phyloP scores from a whole-genome alignment of 2,888 invertebrate genomes.

The Agriopis aurantiaria region DNA sequence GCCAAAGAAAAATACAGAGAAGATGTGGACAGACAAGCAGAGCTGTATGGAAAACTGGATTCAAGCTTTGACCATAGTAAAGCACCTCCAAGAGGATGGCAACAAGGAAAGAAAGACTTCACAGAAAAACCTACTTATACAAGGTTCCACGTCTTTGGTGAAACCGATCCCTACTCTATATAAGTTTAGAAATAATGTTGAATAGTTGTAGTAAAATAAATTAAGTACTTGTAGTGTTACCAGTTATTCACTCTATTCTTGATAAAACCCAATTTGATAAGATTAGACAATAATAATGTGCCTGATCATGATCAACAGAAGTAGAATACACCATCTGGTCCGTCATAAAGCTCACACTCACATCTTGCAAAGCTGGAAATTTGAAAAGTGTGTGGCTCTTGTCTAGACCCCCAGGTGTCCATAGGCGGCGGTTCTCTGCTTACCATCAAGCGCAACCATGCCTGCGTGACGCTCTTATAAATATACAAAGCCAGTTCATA shows the following conservation, averaged over 20 bases:
- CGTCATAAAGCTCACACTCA: too few relatives aligned
- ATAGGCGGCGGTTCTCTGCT: too few relatives aligned
- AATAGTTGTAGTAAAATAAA: conserved; percentile 33
- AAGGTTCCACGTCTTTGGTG: conserved; percentile 92
- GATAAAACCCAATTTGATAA: too few relatives aligned
- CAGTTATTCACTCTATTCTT: conserved; percentile 9
- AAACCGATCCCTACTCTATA: conserved; percentile 90
- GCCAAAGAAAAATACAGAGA: conserved; percentile 91
- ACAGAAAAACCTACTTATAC: conserved; percentile 91
- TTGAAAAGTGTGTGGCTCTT: too few relatives aligned
- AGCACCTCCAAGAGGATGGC: conserved; percentile 92
- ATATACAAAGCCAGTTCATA: too few relatives aligned
- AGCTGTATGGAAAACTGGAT: conserved; percentile 90
- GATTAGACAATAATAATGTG: too few relatives aligned
- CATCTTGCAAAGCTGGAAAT: too few relatives aligned
- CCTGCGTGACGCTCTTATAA: too few relatives aligned
- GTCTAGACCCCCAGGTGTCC: too few relatives aligned
- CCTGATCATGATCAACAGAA: too few relatives aligned
- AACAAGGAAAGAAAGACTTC: conserved; percentile 93
- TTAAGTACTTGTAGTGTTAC: conserved; percentile 24
- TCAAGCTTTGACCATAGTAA: conserved; percentile 91
- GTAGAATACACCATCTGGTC: too few relatives aligned
- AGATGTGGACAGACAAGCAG: conserved; percentile 88
- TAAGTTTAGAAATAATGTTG: conserved; percentile 60
- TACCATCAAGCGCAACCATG: too few relatives aligned